Evolutionary conservation across 2,113 vertebrate species (phyloP).

Genomic region (Brienomyrus brachyistius): DNA sequence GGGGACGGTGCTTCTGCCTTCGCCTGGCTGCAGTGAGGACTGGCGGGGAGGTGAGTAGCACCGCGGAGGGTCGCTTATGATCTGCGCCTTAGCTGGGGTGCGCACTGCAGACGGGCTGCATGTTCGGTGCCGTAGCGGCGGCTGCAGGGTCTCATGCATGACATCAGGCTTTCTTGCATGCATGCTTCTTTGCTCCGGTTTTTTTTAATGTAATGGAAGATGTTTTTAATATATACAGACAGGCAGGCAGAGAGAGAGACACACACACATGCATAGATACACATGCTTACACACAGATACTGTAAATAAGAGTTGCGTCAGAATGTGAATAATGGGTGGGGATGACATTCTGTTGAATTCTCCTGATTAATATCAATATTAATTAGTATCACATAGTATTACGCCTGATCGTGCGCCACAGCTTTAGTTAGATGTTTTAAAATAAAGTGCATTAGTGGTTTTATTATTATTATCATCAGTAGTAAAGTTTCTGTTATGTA

Average conservation of each 20-base stretch:
- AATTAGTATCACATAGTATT: background rate
- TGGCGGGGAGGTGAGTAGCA: constrained; percentile 24
- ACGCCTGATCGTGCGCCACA: background rate
- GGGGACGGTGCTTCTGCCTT: background rate
- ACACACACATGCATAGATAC: background rate
- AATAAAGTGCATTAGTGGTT: background rate
- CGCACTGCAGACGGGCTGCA: background rate
- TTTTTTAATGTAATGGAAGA: background rate
- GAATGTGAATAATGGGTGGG: background rate
- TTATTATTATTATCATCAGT: background rate
- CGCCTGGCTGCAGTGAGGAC: constrained; percentile 7
- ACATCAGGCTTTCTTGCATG: background rate
- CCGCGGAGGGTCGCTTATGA: background rate
- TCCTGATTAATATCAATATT: too few relatives aligned
- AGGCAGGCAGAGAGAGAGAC: background rate
- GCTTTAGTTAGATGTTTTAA: background rate
- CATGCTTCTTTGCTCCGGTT: background rate
- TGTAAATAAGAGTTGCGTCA: background rate
- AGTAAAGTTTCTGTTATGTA: background rate
- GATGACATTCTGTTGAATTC: background rate
- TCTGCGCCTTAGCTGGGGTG: background rate
- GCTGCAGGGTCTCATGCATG: background rate
- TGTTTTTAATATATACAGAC: background rate
- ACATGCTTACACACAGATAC: background rate
- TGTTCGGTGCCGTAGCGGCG: too few relatives aligned